These are phyloP conservation scores for Salvelinus namaycush DNA, from an alignment of 2,113 vertebrate genomes.

Conservation along the genomic window DNA sequence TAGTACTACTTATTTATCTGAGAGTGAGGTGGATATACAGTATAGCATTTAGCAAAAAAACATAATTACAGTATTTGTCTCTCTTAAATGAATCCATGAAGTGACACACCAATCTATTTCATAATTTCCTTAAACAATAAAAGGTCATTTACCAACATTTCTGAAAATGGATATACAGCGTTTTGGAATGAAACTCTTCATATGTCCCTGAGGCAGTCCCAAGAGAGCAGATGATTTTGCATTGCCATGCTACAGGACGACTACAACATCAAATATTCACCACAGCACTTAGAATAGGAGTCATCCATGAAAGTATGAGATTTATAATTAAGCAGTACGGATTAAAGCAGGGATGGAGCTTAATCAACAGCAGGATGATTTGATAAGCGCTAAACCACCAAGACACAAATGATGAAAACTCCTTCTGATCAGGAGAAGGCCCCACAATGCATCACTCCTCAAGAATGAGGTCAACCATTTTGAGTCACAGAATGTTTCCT, in stretches of 20 bases:
- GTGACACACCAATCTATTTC: too few relatives aligned
- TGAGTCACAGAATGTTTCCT: constrained; percentile 22
- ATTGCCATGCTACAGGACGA: constrained; percentile 30
- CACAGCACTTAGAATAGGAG: constrained; percentile 33
- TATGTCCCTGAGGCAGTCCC: constrained; percentile 25
- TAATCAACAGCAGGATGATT: constrained; percentile 61
- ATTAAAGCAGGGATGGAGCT: constrained; percentile 62
- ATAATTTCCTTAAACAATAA: too few relatives aligned
- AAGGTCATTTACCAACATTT: too few relatives aligned
- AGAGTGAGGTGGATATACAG: too few relatives aligned
- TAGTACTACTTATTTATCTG: too few relatives aligned
- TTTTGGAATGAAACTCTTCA: background rate
- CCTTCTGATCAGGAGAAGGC: constrained; percentile 27
- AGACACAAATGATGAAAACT: constrained; percentile 58
- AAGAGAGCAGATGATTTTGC: constrained; percentile 14
- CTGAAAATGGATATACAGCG: too few relatives aligned
- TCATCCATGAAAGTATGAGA: constrained; percentile 60
- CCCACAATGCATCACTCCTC: constrained; percentile 47
- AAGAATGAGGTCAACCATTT: constrained; percentile 57
- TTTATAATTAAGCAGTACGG: constrained; percentile 71
- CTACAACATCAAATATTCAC: constrained; percentile 61
- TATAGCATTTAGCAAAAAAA: too few relatives aligned
- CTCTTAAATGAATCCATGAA: too few relatives aligned
- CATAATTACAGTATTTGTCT: too few relatives aligned
- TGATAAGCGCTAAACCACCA: constrained; percentile 67